Conservation (phyloP, 2,888 invertebrate genomes). For the Drosophila infuscata region DNA sequence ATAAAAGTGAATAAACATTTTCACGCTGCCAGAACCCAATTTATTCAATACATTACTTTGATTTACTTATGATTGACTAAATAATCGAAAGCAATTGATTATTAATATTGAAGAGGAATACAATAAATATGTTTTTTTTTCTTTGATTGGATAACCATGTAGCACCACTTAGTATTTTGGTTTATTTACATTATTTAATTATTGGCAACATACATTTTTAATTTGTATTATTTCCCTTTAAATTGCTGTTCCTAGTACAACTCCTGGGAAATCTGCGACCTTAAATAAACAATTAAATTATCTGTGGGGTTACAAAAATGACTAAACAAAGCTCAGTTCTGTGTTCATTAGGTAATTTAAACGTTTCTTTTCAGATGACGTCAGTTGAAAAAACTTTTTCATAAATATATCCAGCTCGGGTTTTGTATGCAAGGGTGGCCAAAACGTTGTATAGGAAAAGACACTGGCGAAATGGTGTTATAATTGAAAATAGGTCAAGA, state of each 20-base stretch:
- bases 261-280: not conserved
- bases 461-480: constrained; percentile 15
- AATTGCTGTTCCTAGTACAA: not conserved
- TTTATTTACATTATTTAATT: not conserved
- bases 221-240: not conserved
- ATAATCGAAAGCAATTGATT: constrained; percentile 9
- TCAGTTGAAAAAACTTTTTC: constrained; percentile 50
- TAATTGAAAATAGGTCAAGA: not conserved
- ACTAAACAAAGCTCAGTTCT: constrained; percentile 20
- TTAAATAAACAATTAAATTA: not conserved
- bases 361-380: constrained; percentile 30
- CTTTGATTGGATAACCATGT: not conserved
- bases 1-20: constrained; percentile 4
- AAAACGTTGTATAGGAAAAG: constrained; percentile 39
- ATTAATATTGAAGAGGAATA: not conserved
- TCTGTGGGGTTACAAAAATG: constrained; percentile 5
- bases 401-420: constrained; percentile 42
- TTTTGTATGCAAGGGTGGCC: constrained; percentile 60
- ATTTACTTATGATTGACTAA: constrained; percentile 29
- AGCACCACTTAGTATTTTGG: not conserved
- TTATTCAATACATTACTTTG: constrained; percentile 13
- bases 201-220: not conserved
- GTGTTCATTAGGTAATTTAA: constrained; percentile 49
- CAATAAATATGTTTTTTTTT: not conserved
- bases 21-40: constrained; percentile 1